phyloP scores from a whole-genome alignment of 2,113 vertebrate genomes.

The Tauraco erythrolophus region DNA sequence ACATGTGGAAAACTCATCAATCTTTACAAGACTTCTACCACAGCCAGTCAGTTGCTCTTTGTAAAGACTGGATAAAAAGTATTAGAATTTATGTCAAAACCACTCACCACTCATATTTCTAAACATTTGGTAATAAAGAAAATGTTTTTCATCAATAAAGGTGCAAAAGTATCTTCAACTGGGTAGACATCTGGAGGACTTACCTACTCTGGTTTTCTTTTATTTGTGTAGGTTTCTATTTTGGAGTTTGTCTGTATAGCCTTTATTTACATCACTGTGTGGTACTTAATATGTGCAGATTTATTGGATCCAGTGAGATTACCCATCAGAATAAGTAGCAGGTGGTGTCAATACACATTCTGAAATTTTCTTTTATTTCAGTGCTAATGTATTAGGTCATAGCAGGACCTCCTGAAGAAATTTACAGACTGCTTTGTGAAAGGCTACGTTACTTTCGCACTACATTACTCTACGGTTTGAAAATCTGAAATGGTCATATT shows the following conservation, averaged over 20 bases:
- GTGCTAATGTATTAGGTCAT: neutral
- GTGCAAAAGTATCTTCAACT: neutral
- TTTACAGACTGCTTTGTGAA: neutral
- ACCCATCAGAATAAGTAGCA: neutral
- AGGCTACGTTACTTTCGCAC: neutral
- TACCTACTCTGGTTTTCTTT: neutral
- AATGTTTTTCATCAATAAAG: neutral
- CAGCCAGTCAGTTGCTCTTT: neutral
- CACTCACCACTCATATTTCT: neutral
- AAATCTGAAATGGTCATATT: neutral
- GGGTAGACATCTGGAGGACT: neutral
- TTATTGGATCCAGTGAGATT: neutral
- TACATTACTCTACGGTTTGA: neutral
- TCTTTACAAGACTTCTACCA: neutral
- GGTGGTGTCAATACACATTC: neutral
- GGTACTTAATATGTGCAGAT: neutral
- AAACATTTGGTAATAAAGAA: neutral
- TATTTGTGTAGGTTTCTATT: neutral
- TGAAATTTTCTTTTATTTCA: neutral
- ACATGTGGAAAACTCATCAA: neutral
- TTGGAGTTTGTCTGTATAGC: neutral
- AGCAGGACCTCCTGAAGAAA: neutral
- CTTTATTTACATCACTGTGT: neutral
- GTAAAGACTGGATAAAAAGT: neutral
- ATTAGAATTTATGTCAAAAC: neutral